Evolutionary conservation across 2,797 vertebrate species (phyloP), one percentile per base, ranked within the genome.

Genomic region (Cyclopterus lumpus): DNA sequence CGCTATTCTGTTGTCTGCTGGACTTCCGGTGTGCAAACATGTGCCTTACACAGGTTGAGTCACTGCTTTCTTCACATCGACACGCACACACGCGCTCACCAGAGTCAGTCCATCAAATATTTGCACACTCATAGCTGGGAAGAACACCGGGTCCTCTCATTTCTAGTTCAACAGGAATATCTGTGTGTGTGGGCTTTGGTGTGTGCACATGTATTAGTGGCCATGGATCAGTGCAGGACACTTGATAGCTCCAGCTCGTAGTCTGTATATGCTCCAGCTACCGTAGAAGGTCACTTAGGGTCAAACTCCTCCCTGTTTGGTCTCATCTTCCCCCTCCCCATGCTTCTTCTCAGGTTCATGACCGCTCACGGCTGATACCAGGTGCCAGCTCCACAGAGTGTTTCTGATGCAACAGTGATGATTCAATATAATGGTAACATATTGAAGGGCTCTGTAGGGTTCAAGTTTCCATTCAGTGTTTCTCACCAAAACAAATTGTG

Each of bases 41-140:
- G 63, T 57, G 48, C 42, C n/a, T 40, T 24, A 24, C 15, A 51
- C 28, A 59, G 32, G 60, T 36, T n/a, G 34, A 77, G 28, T 67
- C 53, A 51, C 32, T 15, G 49, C 32, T 57, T 62, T 48, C n/a
- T 5, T 5, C 26, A 74, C 57, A 64, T 16, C 16, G 9, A 59
- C 64, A 34, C 44, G 22, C 28, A 34, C 44, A 22, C 28, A 44
- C 38, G 16, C 11, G 15, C 60, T 16, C 11, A 15, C 38, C 8
- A 18, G 53, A 54, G 48, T 57, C 38, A 40, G 30, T 42, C 38
- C 8, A 26, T 67, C 42, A 70, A 77, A 81, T 77, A 82, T 81
- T 71, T 55, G 67, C 62, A 60, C 72, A 51, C 34, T 51, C 44
- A 26, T 8, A n/a, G 53, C 28, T n/a, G 42, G 28, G 9, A 51